These are phyloP conservation scores for Argya squamiceps DNA, from an alignment of 2,797 vertebrate genomes.

Conservation along the genomic window DNA sequence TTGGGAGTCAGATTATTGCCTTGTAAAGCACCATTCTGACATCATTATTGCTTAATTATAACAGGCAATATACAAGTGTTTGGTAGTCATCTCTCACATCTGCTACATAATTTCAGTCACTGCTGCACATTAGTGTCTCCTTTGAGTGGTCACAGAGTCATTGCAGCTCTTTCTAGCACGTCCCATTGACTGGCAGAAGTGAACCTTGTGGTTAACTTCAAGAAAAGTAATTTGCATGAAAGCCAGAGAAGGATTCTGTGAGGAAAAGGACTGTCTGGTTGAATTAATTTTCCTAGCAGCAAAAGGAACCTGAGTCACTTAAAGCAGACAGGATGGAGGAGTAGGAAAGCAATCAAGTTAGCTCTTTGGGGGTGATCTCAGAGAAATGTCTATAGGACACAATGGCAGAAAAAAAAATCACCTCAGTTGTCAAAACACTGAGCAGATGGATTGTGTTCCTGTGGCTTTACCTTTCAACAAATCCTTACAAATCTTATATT, in stretches of 20 bases:
- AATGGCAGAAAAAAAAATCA: neutral
- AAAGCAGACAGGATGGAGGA: neutral
- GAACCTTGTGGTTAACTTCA: neutral
- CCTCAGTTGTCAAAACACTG: neutral
- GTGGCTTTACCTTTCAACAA: neutral
- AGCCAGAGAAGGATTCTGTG: neutral
- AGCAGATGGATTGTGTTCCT: neutral
- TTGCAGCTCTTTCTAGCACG: neutral
- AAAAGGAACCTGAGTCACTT: neutral
- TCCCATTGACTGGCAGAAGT: neutral
- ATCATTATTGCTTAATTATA: conserved; percentile 55
- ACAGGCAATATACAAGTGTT: conserved; percentile 3
- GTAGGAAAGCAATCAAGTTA: neutral
- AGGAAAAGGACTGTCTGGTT: neutral
- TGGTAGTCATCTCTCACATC: conserved; percentile 25
- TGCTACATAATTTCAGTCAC: conserved; percentile 33
- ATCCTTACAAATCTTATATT: neutral
- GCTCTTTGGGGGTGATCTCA: neutral
- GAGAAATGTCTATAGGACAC: neutral
- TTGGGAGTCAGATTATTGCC: conserved; percentile 54
- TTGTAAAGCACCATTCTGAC: conserved; percentile 50
- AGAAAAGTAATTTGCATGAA: neutral
- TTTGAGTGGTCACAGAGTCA: neutral
- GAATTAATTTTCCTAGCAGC: neutral
- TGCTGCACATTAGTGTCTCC: neutral